These are phyloP conservation scores for Deroplatys truncata DNA, from an alignment of 2,888 invertebrate species.

Conservation along the genomic window DNA sequence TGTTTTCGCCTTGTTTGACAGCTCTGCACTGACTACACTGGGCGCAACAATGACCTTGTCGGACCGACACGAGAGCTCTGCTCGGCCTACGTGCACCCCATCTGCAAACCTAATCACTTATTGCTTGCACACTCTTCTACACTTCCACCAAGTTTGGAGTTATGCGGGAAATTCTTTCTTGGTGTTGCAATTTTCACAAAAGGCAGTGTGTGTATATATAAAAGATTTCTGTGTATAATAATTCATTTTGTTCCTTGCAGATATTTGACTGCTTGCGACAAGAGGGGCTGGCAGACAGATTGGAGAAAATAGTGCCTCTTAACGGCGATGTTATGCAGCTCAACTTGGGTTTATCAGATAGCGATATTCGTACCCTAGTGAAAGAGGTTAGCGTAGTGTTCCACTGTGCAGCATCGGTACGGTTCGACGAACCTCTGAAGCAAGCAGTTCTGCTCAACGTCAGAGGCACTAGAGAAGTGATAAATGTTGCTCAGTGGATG, in stretches of 20 bases:
- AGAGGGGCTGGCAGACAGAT: not conserved
- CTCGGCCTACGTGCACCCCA: no score
- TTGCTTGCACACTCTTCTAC: no score
- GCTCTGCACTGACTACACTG: no score
- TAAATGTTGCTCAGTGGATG: not conserved
- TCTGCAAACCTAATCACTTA: no score
- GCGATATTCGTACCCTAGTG: conserved; percentile 47
- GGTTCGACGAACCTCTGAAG: conserved; percentile 72
- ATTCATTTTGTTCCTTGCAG: not conserved
- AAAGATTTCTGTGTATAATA: no score
- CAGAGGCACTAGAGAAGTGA: not conserved
- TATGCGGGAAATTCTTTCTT: no score
- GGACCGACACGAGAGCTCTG: no score
- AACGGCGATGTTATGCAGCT: conserved; percentile 66
- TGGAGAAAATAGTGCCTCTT: conserved; percentile 59
- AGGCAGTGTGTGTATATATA: no score
- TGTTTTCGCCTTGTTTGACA: no score
- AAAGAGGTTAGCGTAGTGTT: conserved; percentile 70
- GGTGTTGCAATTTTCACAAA: no score
- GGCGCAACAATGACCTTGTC: no score
- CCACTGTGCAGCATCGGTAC: conserved; percentile 78
- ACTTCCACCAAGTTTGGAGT: no score
- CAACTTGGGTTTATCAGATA: conserved; percentile 63
- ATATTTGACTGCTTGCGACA: not conserved
- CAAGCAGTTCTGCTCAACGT: conserved; percentile 69